A percentile compares a stretch with the other conserved stretches of the same genome.
These are phyloP conservation scores for Tamandua tetradactyla DNA, from an alignment of 2,797 vertebrate genomes.

Conservation along the genomic window DNA sequence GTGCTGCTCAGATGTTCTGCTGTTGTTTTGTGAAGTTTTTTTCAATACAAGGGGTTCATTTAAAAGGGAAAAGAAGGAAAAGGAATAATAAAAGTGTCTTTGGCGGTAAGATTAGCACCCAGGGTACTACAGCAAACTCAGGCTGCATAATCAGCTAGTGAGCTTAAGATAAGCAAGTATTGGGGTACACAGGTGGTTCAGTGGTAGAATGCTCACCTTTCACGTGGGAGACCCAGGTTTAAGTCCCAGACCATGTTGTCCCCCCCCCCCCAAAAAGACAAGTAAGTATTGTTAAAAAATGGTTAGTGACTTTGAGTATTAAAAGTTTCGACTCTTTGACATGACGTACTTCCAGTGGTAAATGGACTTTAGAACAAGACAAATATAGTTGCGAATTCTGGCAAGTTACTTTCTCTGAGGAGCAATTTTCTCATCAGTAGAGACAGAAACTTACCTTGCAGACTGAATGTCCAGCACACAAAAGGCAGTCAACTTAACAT, in stretches of 20 bases:
- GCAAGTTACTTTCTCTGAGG: not conserved
- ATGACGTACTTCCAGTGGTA: not conserved
- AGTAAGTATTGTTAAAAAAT: not conserved
- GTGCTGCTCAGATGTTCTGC: not conserved
- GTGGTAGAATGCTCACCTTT: too few relatives aligned
- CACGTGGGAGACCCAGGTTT: too few relatives aligned
- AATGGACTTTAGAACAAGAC: not conserved
- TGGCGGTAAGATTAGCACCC: not conserved
- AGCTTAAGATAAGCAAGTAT: not conserved
- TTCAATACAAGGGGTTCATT: not conserved
- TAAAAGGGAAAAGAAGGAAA: not conserved
- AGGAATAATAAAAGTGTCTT: not conserved
- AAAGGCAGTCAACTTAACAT: not conserved
- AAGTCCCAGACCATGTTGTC: too few relatives aligned
- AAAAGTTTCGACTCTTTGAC: not conserved
- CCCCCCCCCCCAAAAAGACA: too few relatives aligned
- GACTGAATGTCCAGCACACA: not conserved
- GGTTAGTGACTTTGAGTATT: not conserved
- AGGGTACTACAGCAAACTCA: not conserved
- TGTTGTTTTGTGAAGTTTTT: not conserved
- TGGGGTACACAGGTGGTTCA: too few relatives aligned
- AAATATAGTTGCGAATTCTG: not conserved
- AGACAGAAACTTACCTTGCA: not conserved
- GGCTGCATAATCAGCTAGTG: not conserved
- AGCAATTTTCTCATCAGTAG: not conserved